Percentiles rank a stretch among this genome's conserved stretches.
Conservation (phyloP, 2,888 invertebrate species). For the Neocrepidodera transversa region DNA sequence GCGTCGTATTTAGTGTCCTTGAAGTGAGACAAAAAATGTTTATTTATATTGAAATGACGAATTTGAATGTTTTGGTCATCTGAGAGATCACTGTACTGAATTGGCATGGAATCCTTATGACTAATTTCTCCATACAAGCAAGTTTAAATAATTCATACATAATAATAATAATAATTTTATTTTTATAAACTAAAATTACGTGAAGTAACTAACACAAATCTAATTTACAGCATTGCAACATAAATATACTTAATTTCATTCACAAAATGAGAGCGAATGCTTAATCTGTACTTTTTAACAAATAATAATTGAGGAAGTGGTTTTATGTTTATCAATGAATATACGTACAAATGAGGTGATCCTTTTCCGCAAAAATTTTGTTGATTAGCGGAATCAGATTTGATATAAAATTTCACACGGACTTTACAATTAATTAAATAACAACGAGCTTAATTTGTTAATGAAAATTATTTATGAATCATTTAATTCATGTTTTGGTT, state of each 20-base stretch:
- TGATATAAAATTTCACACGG: constrained; percentile 14
- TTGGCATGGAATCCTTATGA: constrained; percentile 35
- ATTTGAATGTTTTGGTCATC: constrained; percentile 39
- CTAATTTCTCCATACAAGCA: constrained; percentile 22
- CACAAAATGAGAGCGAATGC: neutral
- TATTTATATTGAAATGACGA: constrained; percentile 41
- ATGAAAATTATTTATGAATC: constrained; percentile 5
- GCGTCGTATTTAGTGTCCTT: constrained; percentile 33
- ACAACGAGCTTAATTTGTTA: neutral
- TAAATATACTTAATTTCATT: too few species aligned
- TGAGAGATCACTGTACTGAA: constrained; percentile 41
- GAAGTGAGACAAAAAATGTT: constrained; percentile 36
- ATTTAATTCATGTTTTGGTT: neutral
- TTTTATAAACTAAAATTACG: too few species aligned
- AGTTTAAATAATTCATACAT: neutral
- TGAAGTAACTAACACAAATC: too few species aligned
- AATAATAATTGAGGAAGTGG: constrained; percentile 8
- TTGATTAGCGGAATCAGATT: neutral
- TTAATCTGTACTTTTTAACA: constrained; percentile 6
- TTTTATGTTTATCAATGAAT: constrained; percentile 11
- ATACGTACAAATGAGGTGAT: constrained; percentile 1
- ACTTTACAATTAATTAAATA: constrained; percentile 7
- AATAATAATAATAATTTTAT: too few species aligned
- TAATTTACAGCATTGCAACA: too few species aligned
- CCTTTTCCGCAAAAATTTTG: constrained; percentile 9